A percentile compares a stretch with the other conserved stretches of the same genome.
Evolutionary conservation across 2,113 vertebrate genomes (phyloP).

Genomic region (Plotosus lineatus): DNA sequence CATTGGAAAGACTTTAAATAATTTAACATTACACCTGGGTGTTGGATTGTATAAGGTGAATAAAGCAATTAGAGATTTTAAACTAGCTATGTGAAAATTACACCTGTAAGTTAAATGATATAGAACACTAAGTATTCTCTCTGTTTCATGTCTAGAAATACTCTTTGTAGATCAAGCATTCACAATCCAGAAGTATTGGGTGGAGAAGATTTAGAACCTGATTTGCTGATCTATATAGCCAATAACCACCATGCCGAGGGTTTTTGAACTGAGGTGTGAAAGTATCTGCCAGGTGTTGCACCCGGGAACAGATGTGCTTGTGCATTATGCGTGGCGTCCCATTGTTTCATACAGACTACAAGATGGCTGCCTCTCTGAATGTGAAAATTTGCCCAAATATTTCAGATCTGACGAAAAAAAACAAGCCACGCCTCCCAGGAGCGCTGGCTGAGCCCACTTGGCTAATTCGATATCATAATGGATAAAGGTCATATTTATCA

Average conservation of each 20-base stretch:
- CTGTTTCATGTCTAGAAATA: constrained; percentile 75
- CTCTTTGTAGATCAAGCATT: constrained; percentile 79
- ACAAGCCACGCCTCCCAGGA: constrained; percentile 56
- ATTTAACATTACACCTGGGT: constrained; percentile 85
- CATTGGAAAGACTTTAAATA: constrained; percentile 82
- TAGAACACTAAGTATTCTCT: constrained; percentile 94
- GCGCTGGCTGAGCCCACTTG: constrained; percentile 42
- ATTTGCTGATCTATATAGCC: constrained; percentile 85
- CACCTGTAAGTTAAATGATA: constrained; percentile 88
- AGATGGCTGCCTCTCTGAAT: constrained; percentile 96
- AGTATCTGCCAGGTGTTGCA: constrained; percentile 79
- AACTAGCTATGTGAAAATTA: constrained; percentile 77
- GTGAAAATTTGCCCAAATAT: constrained; percentile 98
- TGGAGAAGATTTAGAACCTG: constrained; percentile 78
- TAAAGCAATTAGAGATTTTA: constrained; percentile 80
- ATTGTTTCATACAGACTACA: constrained; percentile 85
- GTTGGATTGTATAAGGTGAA: constrained; percentile 82
- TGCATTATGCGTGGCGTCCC: constrained; percentile 97
- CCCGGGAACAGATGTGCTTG: constrained; percentile 78
- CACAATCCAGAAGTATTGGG: constrained; percentile 77
- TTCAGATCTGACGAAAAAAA: constrained; percentile 84
- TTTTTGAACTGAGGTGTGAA: constrained; percentile 83
- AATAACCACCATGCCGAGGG: constrained; percentile 90
- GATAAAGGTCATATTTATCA: constrained; percentile 73
- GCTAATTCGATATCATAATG: constrained; percentile 51